Base-by-base conservation (phyloP, 2,113 vertebrate species). In the Anarhynchus alexandrinus region DNA sequence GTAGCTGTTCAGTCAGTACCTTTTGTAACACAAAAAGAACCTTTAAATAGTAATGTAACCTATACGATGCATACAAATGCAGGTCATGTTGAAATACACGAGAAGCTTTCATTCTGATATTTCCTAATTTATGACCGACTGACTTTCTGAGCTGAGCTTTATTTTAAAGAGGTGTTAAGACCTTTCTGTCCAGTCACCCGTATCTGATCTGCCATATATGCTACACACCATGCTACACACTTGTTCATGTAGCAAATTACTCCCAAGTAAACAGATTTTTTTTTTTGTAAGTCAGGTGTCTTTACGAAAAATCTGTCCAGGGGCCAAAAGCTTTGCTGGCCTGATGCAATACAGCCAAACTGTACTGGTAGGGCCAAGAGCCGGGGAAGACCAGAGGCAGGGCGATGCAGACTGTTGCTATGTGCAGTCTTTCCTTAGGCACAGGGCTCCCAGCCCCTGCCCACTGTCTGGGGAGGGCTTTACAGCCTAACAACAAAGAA, bases 331-430 rank as follows among this genome's bases (percentile, higher is more conserved):
- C 42, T 74, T 89, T 81, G 32, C 42, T 73, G 42, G 32, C 84
- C 23, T 54, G 52, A 88, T 47, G 55, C n/a, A 64, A 25, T 14
- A 54, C 23, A 55, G n/a, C 25, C 65, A 51, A 64, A 71, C 7
- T 0, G 0, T 11, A 59, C 8, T 0, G 0, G 36, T 71, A 69
- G 23, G 27, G 27, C 54, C 23, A 73, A 38, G n/a, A 65, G 42
- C 27, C 7, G 3, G n/a, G 40, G 61, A 58, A 79, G 57, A 1
- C 2, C 13, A 25, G 70, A n/a, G 42, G 52, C 9, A 15, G 86
- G 0, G 3, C 3, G 1, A 57, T 16, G 59, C 47, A 36, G 52
- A 32, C 52, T 32, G 36, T 22, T 30, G 47, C 82, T 65, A 6
- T 15, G 55, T n/a, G 45, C 32, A 62, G n/a, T n/a, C 12, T 73